Percentiles rank a stretch among this genome's conserved stretches.
phyloP scores from a whole-genome alignment of 2,888 invertebrate species.

The Pinctada fucata region DNA sequence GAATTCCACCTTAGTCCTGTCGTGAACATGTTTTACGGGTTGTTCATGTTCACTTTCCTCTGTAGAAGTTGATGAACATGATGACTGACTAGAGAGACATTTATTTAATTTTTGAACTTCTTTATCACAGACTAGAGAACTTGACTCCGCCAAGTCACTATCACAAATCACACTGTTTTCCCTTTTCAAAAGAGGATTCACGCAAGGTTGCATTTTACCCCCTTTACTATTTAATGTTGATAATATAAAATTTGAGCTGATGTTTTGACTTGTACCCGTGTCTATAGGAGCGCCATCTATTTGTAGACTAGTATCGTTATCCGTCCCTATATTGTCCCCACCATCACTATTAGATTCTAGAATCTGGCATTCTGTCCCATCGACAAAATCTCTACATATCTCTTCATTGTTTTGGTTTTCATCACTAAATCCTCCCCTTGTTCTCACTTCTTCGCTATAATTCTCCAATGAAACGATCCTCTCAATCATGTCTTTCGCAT shows the following conservation, averaged over 20 bases:
- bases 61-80: conserved; percentile 5
- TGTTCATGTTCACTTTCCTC: conserved; percentile 48
- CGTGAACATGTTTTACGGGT: conserved; percentile 50
- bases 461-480: conserved; percentile 9
- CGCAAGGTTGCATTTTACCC: not conserved
- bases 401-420: not conserved
- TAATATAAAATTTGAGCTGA: not conserved
- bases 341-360: not conserved
- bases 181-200: too few species aligned
- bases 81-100: conserved; percentile 32
- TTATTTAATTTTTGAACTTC: not conserved
- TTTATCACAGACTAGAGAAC: not conserved
- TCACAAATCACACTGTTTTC: not conserved
- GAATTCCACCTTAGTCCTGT: conserved; percentile 87
- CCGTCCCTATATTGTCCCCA: not conserved
- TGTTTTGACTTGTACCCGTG: not conserved
- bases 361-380: not conserved
- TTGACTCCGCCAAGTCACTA: not conserved
- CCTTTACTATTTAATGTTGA: not conserved
- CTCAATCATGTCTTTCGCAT: conserved; percentile 45
- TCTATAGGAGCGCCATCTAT: not conserved
- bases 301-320: not conserved
- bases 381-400: not conserved
- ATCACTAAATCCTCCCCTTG: not conserved
- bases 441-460: not conserved